phyloP scores from a whole-genome alignment of 1,140 invertebrate species.

The Latrodectus geometricus region DNA sequence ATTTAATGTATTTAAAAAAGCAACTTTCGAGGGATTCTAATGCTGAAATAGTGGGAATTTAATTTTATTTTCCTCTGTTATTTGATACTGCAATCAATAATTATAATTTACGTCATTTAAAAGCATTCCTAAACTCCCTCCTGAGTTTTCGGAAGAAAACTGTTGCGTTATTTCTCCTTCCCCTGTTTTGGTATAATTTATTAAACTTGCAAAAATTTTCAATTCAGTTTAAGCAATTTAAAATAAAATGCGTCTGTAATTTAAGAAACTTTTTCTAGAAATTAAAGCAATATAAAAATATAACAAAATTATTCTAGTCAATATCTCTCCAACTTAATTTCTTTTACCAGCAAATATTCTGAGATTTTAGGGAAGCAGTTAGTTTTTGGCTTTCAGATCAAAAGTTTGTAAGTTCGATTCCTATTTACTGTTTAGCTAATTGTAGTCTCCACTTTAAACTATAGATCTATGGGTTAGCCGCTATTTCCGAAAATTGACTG shows the following conservation, averaged over 20 bases:
- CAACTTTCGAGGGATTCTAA: not conserved
- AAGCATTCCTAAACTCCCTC: not conserved
- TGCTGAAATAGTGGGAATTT: not conserved
- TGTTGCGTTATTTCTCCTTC: not conserved
- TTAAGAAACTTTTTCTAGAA: too few relatives aligned
- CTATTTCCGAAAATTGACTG: too few relatives aligned
- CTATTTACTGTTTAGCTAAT: too few relatives aligned
- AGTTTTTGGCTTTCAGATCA: too few relatives aligned
- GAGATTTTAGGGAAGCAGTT: too few relatives aligned
- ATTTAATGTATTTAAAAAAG: not conserved
- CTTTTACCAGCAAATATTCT: too few relatives aligned
- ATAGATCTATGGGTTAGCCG: too few relatives aligned
- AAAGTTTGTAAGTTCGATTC: too few relatives aligned
- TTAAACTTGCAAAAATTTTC: not conserved
- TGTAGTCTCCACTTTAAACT: too few relatives aligned
- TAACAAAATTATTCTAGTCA: too few relatives aligned
- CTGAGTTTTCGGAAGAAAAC: not conserved
- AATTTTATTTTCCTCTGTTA: not conserved
- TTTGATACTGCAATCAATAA: not conserved
- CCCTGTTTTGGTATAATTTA: not conserved
- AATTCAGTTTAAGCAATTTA: not conserved
- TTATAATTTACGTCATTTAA: not conserved
- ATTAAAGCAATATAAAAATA: too few relatives aligned
- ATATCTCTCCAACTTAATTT: too few relatives aligned
- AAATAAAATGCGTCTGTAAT: not conserved